These are phyloP conservation scores for Amphiura filiformis DNA, from an alignment of 35 echinoderm and acorn worm species.

Conservation along the genomic window DNA sequence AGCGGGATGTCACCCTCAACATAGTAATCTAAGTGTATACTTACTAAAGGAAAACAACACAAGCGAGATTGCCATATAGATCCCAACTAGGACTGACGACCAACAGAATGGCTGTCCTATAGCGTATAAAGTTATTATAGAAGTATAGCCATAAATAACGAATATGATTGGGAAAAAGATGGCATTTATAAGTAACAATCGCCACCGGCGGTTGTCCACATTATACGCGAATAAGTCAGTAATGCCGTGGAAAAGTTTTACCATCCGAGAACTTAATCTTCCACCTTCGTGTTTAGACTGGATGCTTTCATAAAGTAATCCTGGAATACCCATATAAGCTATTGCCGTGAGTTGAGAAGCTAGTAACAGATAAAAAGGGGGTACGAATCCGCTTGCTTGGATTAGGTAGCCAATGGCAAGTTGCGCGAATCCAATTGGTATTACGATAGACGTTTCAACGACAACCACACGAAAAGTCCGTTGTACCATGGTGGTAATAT, in stretches of 20 bases:
- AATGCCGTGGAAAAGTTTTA: neutral
- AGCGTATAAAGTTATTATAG: slow-evolving; percentile 2
- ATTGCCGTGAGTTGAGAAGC: neutral
- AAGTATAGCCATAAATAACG: neutral
- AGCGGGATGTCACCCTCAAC: no score
- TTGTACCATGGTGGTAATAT: slow-evolving; percentile 36
- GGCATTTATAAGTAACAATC: neutral
- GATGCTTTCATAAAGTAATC: neutral
- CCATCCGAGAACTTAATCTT: neutral
- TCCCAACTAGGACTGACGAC: slow-evolving; percentile 26
- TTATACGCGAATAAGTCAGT: neutral
- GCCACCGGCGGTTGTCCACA: neutral
- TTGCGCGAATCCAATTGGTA: slow-evolving; percentile 29
- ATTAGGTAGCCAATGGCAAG: slow-evolving; percentile 38
- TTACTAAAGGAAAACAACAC: slow-evolving; percentile 24
- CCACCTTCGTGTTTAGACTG: neutral
- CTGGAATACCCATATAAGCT: slow-evolving; percentile 17
- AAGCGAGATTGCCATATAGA: slow-evolving; percentile 25
- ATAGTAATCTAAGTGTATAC: neutral
- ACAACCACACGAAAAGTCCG: slow-evolving; percentile 51
- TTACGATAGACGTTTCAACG: slow-evolving; percentile 37
- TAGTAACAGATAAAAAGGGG: slow-evolving; percentile 8
- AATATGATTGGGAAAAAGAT: neutral
- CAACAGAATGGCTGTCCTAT: slow-evolving; percentile 51
- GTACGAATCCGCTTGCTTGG: neutral